Evolutionary conservation across 2,888 invertebrate species (phyloP).

Genomic region (Capitulum mitella): DNA sequence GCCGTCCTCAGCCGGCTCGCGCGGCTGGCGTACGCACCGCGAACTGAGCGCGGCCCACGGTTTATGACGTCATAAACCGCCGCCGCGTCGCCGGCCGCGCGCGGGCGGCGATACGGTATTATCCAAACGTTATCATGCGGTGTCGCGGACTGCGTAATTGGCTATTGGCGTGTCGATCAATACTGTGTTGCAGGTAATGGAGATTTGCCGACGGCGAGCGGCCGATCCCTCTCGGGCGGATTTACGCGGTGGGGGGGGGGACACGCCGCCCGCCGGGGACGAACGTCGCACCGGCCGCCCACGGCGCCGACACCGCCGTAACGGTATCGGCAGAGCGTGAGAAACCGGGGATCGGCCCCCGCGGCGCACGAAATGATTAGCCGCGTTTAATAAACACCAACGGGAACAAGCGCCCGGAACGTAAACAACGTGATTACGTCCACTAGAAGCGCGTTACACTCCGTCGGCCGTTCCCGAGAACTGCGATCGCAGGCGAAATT

Average conservation of each 20-base stretch:
- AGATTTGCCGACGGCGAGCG: background rate
- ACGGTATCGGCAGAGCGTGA: too few species aligned
- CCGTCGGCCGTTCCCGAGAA: too few species aligned
- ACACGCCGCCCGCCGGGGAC: too few species aligned
- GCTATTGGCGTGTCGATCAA: background rate
- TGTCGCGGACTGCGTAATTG: background rate
- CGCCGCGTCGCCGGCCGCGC: background rate
- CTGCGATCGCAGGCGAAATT: too few species aligned
- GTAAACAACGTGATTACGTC: too few species aligned
- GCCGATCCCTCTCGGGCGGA: background rate
- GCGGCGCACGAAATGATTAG: too few species aligned
- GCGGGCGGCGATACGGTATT: background rate
- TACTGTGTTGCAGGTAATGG: conserved; percentile 16
- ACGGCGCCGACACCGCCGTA: too few species aligned
- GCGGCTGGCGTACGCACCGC: background rate
- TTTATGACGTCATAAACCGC: background rate
- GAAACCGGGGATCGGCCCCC: too few species aligned
- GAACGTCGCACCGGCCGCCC: too few species aligned
- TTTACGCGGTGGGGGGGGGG: background rate
- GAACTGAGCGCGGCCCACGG: background rate
- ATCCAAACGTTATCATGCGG: background rate
- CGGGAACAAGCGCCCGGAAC: too few species aligned
- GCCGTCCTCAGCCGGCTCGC: background rate
- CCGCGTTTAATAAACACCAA: too few species aligned
- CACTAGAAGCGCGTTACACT: too few species aligned